Evolutionary conservation across 2,888 invertebrate species (phyloP), one percentile per base, ranked within the genome.

Genomic region (Hecatera dysodea): DNA sequence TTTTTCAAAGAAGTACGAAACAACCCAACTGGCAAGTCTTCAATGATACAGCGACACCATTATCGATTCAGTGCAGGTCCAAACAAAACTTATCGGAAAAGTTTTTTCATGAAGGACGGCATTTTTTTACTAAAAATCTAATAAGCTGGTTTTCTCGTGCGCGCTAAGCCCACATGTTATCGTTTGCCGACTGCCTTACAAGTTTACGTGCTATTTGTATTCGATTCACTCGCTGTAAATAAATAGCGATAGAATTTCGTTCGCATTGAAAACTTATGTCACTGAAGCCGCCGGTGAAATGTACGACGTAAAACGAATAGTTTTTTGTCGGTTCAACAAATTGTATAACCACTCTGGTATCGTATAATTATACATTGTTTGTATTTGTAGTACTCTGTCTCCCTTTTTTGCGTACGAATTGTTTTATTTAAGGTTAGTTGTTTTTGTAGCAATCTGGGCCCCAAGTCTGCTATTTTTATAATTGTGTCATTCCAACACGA

Each of bases 181-280:
- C 75, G 75, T 78, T 71, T 72, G 75, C 73, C 69, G 76, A 78
- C 76, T 72, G 75, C 70, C 62, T 76, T 42, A 75, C 62, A 71
- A 79, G 67, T 73, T 84, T 76, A 70, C 75, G 62, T 69, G 67
- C 55, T 70, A 69, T 84, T 82, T 78, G 72, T 81, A 81, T 84
- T 84, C 82, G 62, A 65, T 46, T 82, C 80, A 76, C 73, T 62
- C 56, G 64, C 52, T 77, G 72, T 78, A 76, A 73, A 80, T 82
- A 82, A 84, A 80, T 70, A 84, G 75, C 68, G 70, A 82, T 67
- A 71, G 80, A 78, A 82, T 77, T 83, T 68, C 53, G 64, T 63
- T 69, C 67, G 69, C 73, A 84, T 82, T 82, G 84, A 84, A 84
- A 84, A 80, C 72, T 76, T 72, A 56, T 68, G 71, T 72, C 73